phyloP scores from a whole-genome alignment of 2,113 vertebrate genomes.

The Tauraco erythrolophus region DNA sequence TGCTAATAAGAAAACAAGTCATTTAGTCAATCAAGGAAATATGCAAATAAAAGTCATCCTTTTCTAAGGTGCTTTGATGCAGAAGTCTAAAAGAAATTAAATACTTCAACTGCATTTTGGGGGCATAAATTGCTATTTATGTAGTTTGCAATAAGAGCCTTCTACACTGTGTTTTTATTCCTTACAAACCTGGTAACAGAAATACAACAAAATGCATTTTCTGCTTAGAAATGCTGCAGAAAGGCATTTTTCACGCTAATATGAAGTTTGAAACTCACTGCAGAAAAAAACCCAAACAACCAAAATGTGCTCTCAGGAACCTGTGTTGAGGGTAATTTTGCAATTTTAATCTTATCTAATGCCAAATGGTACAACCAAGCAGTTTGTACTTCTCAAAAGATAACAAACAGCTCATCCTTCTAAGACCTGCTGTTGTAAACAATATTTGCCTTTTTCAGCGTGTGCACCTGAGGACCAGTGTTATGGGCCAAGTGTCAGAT shows the following conservation, averaged over 20 bases:
- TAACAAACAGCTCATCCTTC: neutral
- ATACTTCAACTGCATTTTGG: neutral
- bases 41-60: conserved; percentile 66
- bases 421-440: neutral
- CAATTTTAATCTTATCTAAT: neutral
- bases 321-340: neutral
- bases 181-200: neutral
- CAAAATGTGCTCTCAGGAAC: neutral
- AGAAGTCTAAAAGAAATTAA: conserved; percentile 26
- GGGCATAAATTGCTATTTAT: neutral
- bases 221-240: neutral
- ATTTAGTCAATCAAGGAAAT: conserved; percentile 67
- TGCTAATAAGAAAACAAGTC: conserved; percentile 54
- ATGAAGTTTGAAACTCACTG: neutral
- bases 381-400: conserved; percentile 1
- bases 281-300: neutral
- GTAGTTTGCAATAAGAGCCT: neutral
- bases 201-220: neutral
- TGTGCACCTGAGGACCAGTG: neutral
- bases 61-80: conserved; percentile 28
- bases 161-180: neutral
- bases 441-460: neutral
- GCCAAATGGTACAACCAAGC: neutral
- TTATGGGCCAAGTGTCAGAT: neutral
- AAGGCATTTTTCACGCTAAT: neutral